Percentiles rank a stretch among this genome's conserved stretches.
These are phyloP conservation scores for Trichoplax adhaerens DNA, from an alignment of 37 sponge, comb jelly and placozoan genomes.

Conservation along the genomic window DNA sequence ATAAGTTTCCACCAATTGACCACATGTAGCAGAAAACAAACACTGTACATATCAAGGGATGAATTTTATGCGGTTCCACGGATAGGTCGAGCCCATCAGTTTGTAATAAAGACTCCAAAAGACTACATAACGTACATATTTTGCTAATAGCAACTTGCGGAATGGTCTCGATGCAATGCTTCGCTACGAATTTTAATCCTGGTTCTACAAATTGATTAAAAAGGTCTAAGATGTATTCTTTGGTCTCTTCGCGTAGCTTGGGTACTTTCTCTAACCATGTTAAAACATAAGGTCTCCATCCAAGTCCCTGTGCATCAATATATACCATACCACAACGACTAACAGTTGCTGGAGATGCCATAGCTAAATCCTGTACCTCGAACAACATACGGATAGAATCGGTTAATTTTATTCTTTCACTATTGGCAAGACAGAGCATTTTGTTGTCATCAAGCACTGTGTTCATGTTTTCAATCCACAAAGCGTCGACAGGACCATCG, in stretches of 20 bases:
- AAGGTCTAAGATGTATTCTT: constrained; percentile 44
- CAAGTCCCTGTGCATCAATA: constrained; percentile 72
- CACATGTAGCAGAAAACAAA: constrained; percentile 87
- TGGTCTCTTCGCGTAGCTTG: too few relatives aligned
- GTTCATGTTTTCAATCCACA: constrained; percentile 99
- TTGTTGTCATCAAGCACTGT: constrained; percentile 99
- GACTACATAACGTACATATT: constrained; percentile 47
- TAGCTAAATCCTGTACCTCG: constrained; percentile 95
- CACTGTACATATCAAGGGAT: constrained; percentile 64
- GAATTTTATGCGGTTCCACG: constrained; percentile 54
- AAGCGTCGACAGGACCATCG: constrained; percentile 97
- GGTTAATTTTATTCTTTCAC: constrained; percentile 89
- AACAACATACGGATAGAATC: constrained; percentile 93
- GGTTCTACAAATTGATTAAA: constrained; percentile 70
- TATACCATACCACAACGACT: constrained; percentile 99
- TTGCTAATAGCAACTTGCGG: constrained; percentile 68
- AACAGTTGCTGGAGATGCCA: constrained; percentile 96
- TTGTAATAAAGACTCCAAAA: constrained; percentile 45
- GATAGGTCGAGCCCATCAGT: constrained; percentile 39
- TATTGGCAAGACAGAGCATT: constrained; percentile 96
- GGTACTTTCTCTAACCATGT: constrained; percentile 45
- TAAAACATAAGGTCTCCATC: constrained; percentile 68
- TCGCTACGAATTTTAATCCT: constrained; percentile 73
- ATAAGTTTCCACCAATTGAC: constrained; percentile 81
- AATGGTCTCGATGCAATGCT: constrained; percentile 60